Evolutionary conservation across 2,888 invertebrate genomes (phyloP), one percentile per base, ranked within the genome.

Genomic region (Lepidochitona cinerea): DNA sequence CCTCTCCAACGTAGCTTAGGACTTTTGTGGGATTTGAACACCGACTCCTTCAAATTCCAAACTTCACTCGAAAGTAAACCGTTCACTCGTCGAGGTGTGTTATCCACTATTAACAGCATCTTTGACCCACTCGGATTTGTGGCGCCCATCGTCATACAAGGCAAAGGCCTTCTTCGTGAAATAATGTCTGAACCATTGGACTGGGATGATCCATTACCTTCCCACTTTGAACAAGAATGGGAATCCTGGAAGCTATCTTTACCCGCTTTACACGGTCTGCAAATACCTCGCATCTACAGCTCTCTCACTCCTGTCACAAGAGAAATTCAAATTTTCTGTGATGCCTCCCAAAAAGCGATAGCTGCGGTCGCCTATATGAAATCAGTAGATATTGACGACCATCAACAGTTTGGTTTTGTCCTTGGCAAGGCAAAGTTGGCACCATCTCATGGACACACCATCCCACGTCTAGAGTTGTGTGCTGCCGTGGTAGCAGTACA

Each of bases 141-240:
- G 9, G 72, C 79, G 9, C 81, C 81, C n/a, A 68, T 79, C 0
- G 49, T 49, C n/a, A 49, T 49, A n/a, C 7, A 18, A 49, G 80
- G 79, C 18, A 83, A 81, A 53, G 26, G 77, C 14, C 68, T 83
- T 7, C 70, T 83, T 0, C 49, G 79, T 68, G 75, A 77, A 5
- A 29, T 81, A 7, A 72, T 79, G 32, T 37, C 72, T 18, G 35
- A 65, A 23, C 75, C 70, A 12, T 23, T 9, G 1, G 78, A 75
- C 36, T 83, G 81, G 83, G 81, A 82, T 75, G 71, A 79, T 12
- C 75, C 75, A 12, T 66, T 83, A 37, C 76, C 83, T n/a, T 36
- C 1, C 14, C 59, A 73, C 12, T 1, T 32, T 14, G 49, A 33
- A 18, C n/a, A 18, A 9, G 70, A 75, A 29, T 79, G 80, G 82